Conservation (phyloP, 1,140 invertebrate species). For the Acyrthosiphon pisum region DNA sequence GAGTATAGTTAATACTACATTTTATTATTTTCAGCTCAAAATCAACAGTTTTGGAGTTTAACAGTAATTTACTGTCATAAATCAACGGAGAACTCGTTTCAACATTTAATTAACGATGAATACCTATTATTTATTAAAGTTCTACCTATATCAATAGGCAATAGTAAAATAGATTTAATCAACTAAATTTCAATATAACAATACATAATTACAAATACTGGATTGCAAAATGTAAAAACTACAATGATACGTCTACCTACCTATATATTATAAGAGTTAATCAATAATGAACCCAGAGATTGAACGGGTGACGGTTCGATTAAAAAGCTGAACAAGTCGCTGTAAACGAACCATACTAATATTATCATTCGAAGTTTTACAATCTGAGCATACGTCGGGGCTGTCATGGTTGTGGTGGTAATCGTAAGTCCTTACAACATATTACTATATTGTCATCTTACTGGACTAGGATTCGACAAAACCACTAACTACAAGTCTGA, state of each 20-base stretch:
- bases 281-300: too few relatives aligned
- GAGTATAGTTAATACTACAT: neutral
- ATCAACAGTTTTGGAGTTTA: neutral
- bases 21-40: neutral
- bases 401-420: neutral
- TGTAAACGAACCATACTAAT: neutral
- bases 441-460: neutral
- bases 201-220: neutral
- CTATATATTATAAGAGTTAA: too few relatives aligned
- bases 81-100: neutral
- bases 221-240: neutral
- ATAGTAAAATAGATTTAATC: neutral
- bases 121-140: neutral
- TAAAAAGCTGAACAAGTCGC: neutral
- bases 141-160: neutral
- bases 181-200: neutral
- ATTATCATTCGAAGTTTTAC: neutral
- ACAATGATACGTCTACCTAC: too few relatives aligned
- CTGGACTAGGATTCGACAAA: neutral
- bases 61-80: neutral
- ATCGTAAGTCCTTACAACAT: neutral
- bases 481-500: too few relatives aligned
- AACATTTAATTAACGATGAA: neutral
- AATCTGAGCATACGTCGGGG: neutral
- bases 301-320: too few relatives aligned